Evolutionary conservation across 2,113 vertebrate species (phyloP).

Genomic region (Pardalotus punctatus): DNA sequence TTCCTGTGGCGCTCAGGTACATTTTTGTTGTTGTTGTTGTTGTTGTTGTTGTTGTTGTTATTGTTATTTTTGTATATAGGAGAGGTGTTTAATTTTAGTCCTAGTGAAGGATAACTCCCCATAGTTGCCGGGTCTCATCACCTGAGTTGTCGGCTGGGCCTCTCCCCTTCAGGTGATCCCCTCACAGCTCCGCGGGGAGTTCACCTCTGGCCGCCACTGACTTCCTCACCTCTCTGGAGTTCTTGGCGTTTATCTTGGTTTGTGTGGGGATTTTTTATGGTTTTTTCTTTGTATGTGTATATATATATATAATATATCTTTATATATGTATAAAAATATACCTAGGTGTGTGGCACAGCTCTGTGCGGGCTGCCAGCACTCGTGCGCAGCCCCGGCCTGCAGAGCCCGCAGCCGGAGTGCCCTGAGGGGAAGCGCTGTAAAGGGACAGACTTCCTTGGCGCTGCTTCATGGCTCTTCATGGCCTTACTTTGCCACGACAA

Average conservation of each 20-base stretch:
- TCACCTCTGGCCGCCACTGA: rapidly evolving
- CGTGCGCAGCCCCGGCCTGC: no score
- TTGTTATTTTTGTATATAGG: no score
- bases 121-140: rapidly evolving
- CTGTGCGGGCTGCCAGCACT: no score
- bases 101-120: rapidly evolving
- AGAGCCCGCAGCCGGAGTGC: rapidly evolving
- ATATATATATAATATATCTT: no score
- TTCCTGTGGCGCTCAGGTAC: rapidly evolving
- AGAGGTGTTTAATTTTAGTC: rapidly evolving
- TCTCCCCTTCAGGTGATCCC: rapidly evolving
- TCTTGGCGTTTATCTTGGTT: background rate
- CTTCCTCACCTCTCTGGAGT: rapidly evolving
- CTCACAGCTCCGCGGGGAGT: rapidly evolving
- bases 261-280: no score
- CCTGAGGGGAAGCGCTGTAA: rapidly evolving
- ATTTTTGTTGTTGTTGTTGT: background rate
- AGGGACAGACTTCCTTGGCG: rapidly evolving
- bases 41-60: background rate
- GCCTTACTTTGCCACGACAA: background rate
- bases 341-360: no score
- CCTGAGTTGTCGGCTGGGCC: rapidly evolving
- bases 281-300: rapidly evolving
- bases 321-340: no score
- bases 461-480: rapidly evolving